Evolutionary conservation across 2,797 vertebrate genomes (phyloP), one percentile per base, ranked within the genome.

Genomic region (Lophura swinhoii): DNA sequence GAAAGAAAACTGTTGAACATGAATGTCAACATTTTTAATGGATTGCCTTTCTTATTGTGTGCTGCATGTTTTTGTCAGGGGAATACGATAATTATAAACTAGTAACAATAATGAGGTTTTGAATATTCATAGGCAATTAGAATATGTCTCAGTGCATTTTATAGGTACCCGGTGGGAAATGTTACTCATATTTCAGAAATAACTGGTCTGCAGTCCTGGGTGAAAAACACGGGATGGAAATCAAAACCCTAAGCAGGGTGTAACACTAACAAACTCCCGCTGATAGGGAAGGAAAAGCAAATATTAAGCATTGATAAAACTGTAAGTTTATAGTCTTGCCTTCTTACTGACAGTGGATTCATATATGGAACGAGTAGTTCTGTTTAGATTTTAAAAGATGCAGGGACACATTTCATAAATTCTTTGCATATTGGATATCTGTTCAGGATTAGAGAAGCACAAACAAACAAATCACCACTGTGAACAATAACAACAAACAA

Each of bases 71-170:
- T 97, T 96, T 96, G 94, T 96, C 97, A 93, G 90, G 97, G 97
- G 97, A 97, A 91, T 97, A 92, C 26, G 84, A 96, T 97, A 94
- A 97, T 97, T 97, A 97, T 96, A 93, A 97, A 93, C 95, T 74
- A 91, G 95, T 95, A 95, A 90, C 96, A 95, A 95, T 97, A 98
- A 98, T 95, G 94, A 97, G 96, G 74, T 92, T 96, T 96, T 98
- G 97, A 97, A 98, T 98, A 98, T 98, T 98, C 98, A 98, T 97
- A 96, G 96, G 95, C 97, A 97, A 96, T 98, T 97, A 97, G 97
- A 97, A 96, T 63, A 88, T 88, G 95, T 96, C 93, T 97, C 96
- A 74, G 67, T 96, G 95, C 94, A 79, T 97, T 97, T 97, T 97
- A 93, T 88, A 18, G 8, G 75, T 84, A 89, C 95, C 96, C 96